Conservation (phyloP, 2,113 vertebrate genomes). For the Campylomormyrus tamandua region DNA sequence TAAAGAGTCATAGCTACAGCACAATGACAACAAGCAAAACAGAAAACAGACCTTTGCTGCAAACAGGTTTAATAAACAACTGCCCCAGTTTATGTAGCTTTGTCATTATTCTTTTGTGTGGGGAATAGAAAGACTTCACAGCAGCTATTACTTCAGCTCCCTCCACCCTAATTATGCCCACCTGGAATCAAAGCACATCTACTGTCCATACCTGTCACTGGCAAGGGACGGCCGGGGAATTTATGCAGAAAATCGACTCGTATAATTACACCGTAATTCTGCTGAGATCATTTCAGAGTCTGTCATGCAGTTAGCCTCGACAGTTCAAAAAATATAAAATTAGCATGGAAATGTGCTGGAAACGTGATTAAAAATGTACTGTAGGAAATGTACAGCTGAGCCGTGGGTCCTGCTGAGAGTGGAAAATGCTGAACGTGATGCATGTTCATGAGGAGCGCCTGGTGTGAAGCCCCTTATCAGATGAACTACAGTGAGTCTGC, state of each 20-base stretch:
- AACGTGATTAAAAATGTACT: constrained; percentile 2
- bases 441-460: neutral
- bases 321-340: neutral
- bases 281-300: constrained; percentile 6
- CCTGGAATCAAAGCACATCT: constrained; percentile 5
- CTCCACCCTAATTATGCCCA: constrained; percentile 8
- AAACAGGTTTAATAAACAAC: neutral
- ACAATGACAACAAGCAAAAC: neutral
- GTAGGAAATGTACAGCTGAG: constrained; percentile 4
- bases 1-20: neutral
- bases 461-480: neutral
- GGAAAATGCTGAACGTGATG: neutral
- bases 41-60: neutral
- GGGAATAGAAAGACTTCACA: neutral
- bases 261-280: constrained; percentile 7
- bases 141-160: neutral
- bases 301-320: constrained; percentile 3
- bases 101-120: neutral
- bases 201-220: neutral
- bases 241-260: constrained; percentile 8
- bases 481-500: neutral
- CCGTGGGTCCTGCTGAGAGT: neutral
- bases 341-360: neutral
- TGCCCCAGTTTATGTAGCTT: neutral
- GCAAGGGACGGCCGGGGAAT: neutral